Evolutionary conservation across 2,888 invertebrate genomes (phyloP).

Genomic region (Carcina quercana): DNA sequence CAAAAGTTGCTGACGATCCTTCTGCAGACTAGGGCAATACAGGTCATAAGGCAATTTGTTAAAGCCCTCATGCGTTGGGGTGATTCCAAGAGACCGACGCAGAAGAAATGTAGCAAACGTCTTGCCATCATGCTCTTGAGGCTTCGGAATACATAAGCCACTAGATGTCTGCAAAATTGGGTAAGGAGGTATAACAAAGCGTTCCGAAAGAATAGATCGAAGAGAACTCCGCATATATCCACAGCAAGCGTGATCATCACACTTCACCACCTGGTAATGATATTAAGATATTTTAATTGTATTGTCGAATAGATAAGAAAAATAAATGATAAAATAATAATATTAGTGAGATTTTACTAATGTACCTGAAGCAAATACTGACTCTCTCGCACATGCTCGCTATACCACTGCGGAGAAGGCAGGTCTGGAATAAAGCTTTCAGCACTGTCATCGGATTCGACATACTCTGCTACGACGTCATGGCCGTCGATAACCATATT

Average conservation of each 20-base stretch:
- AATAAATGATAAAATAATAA: too few relatives aligned
- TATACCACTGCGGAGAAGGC: constrained; percentile 11
- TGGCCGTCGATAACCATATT: constrained; percentile 11
- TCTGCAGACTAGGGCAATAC: constrained; percentile 10
- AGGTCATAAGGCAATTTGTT: constrained; percentile 5
- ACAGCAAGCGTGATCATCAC: constrained; percentile 14
- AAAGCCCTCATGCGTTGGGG: constrained; percentile 10
- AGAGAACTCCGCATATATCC: constrained; percentile 12
- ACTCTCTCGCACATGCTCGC: constrained; percentile 12
- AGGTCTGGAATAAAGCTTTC: constrained; percentile 10
- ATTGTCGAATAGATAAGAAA: constrained; percentile 5
- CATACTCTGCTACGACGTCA: too few relatives aligned
- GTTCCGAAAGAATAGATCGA: constrained; percentile 10
- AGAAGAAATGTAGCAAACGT: too few relatives aligned
- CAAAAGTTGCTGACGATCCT: constrained; percentile 8
- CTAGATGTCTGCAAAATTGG: constrained; percentile 11
- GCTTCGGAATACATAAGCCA: constrained; percentile 12
- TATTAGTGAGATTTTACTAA: too few relatives aligned
- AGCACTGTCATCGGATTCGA: constrained; percentile 11
- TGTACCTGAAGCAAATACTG: too few relatives aligned
- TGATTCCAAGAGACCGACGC: constrained; percentile 11
- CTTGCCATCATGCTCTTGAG: constrained; percentile 13
- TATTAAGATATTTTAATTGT: constrained; percentile 9
- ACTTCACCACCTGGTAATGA: constrained; percentile 11
- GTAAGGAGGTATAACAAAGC: constrained; percentile 13